Evolutionary conservation across 2,113 vertebrate species (phyloP), one percentile per base, ranked within the genome.

Genomic region (Talpa occidentalis): DNA sequence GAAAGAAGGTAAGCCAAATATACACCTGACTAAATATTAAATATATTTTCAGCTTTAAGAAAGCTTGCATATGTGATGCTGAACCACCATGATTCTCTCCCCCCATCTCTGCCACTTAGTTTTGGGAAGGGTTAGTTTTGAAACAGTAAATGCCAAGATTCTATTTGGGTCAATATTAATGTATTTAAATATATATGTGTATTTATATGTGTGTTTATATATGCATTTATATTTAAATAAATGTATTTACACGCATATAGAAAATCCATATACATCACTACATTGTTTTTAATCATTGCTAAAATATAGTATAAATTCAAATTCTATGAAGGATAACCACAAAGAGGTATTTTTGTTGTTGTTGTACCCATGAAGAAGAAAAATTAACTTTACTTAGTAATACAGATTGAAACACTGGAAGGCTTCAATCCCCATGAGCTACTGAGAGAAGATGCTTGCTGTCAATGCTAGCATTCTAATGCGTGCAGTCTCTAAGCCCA

Each of bases 11-110:
- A 91, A 96, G 73, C 92, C 96, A 95, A 97, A 96, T 40, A 90
- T 24, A 81, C 93, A 98, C 96, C 98, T 98, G 97, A 97, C 95
- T 96, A 98, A 98, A 98, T 97, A 98, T 84, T 95, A 69, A 85
- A 96, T 93, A 97, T 96, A 96, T 40, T 37, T 87, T 62, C 52
- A 19, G 4, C 96, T 97, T 83, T 84, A 11, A 70, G 86, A n/a
- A 91, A 82, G 60, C 96, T 95, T 97, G 96, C 91, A 96, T 96
- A 92, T 87, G 87, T 67, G 86, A 35, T 0, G 24, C 62, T 37
- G 30, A 69, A 95, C 96, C 62, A 94, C 93, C n/a, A n/a, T n/a
- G 90, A 85, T 64, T 37, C 6, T 1, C 92, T 83, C 88, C 86
- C 94, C 95, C 83, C 94, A 7, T 37, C 92, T 1, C 81, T 66